Evolutionary conservation across 1,140 invertebrate species (phyloP).

Genomic region (Oncopodura yosiiana): DNA sequence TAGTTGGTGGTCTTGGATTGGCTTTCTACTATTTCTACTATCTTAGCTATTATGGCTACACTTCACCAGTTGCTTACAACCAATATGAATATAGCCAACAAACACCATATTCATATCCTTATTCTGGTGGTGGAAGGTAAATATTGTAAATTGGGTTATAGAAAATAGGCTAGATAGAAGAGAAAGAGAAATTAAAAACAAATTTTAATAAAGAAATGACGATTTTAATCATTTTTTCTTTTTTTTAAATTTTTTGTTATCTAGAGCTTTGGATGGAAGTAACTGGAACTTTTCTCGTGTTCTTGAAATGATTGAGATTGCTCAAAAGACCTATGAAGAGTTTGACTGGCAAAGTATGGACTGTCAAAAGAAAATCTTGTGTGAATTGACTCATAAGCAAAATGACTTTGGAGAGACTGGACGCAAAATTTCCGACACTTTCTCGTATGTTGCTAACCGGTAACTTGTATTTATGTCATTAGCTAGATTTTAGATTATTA

Average conservation of each 20-base stretch:
- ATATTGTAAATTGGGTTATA: neutral
- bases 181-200: neutral
- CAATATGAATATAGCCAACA: too few relatives aligned
- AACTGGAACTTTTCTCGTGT: constrained; percentile 25
- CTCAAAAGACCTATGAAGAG: constrained; percentile 31
- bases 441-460: constrained; percentile 22
- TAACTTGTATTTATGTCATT: neutral
- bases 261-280: constrained; percentile 1
- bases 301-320: constrained; percentile 30
- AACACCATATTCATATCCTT: neutral
- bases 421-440: constrained; percentile 26
- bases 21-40: constrained; percentile 28
- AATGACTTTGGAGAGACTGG: constrained; percentile 32
- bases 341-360: constrained; percentile 34
- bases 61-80: too few relatives aligned
- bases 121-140: neutral
- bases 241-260: constrained; percentile 2
- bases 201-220: constrained; percentile 1
- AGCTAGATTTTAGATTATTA: too few relatives aligned
- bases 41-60: neutral
- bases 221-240: too few relatives aligned
- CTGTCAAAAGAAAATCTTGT: constrained; percentile 33
- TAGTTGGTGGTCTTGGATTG: constrained; percentile 16
- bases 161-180: neutral
- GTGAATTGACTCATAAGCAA: constrained; percentile 29